Evolutionary conservation across 2,888 invertebrate genomes (phyloP).

Genomic region (Agonopterix arenella): DNA sequence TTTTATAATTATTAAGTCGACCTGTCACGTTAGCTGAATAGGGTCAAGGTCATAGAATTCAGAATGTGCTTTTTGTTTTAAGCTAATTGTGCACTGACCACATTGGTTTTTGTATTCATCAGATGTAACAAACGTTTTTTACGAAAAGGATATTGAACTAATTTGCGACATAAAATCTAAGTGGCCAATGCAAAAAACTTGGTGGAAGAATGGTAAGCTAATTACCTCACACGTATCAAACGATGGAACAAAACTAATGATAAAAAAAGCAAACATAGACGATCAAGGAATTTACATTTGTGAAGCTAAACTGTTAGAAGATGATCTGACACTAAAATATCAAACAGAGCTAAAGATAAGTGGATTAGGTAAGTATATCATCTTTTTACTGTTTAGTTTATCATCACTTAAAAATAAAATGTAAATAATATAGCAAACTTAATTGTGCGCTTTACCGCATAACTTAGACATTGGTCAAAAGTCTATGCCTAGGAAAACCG

Average conservation of each 20-base stretch:
- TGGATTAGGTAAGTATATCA: not conserved
- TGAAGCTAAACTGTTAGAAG: not conserved
- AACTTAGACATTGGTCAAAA: too few species aligned
- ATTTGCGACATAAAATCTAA: not conserved
- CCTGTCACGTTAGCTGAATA: too few species aligned
- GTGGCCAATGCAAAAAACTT: not conserved
- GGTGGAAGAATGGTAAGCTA: not conserved
- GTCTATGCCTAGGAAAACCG: too few species aligned
- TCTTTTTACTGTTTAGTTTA: too few species aligned
- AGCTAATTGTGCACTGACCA: too few species aligned
- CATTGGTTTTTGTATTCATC: not conserved
- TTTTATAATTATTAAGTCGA: too few species aligned
- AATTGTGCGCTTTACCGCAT: too few species aligned
- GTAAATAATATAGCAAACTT: too few species aligned
- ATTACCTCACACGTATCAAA: not conserved
- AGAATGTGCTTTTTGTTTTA: too few species aligned
- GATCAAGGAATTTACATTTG: not conserved
- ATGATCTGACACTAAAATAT: not conserved
- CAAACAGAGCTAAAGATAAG: not conserved
- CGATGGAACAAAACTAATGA: not conserved
- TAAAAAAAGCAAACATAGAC: not conserved
- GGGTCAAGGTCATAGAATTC: too few species aligned
- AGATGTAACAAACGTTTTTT: not conserved
- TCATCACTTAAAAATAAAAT: too few species aligned
- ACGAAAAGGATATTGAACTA: not conserved